Evolutionary conservation across 1,140 invertebrate species (phyloP).

Genomic region (Bathynomus jamesi): DNA sequence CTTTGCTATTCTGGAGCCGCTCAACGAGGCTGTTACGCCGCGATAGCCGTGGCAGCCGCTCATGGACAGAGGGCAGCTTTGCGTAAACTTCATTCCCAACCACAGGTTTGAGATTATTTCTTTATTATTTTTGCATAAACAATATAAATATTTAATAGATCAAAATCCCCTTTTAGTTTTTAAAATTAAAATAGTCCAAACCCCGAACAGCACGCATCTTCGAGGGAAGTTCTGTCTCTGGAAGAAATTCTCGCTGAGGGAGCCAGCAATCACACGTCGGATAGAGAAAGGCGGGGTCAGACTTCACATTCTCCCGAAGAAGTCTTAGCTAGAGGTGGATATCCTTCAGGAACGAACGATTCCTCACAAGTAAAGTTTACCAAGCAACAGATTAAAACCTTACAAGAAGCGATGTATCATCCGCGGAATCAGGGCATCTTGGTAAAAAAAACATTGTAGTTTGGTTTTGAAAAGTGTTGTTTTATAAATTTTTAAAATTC

Average conservation of each 20-base stretch:
- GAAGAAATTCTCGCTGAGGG: conserved; percentile 86
- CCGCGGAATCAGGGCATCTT: conserved; percentile 81
- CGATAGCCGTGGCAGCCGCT: conserved; percentile 75
- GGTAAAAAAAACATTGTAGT: conserved; percentile 52
- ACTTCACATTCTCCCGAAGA: not conserved
- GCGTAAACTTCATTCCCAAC: conserved; percentile 68
- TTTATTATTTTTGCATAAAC: not conserved
- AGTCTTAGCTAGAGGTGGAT: not conserved
- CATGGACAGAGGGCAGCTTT: conserved; percentile 70
- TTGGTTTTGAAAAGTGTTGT: not conserved
- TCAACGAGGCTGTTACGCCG: conserved; percentile 54
- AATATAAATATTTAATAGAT: no score
- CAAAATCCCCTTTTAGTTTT: no score
- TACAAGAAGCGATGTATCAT: conserved; percentile 89
- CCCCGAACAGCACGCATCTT: conserved; percentile 51
- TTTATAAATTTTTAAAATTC: conserved; percentile 4
- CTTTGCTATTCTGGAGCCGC: conserved; percentile 75
- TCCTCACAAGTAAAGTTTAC: conserved; percentile 52
- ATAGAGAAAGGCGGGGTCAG: conserved; percentile 21
- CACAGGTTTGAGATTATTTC: conserved; percentile 40
- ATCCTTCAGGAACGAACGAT: conserved; percentile 11
- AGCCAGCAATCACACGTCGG: conserved; percentile 42
- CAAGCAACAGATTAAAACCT: conserved; percentile 70
- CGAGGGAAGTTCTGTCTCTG: conserved; percentile 64
- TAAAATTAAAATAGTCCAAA: no score